Evolutionary conservation across 2,113 vertebrate species (phyloP).

Genomic region (Tychaedon coryphoeus): DNA sequence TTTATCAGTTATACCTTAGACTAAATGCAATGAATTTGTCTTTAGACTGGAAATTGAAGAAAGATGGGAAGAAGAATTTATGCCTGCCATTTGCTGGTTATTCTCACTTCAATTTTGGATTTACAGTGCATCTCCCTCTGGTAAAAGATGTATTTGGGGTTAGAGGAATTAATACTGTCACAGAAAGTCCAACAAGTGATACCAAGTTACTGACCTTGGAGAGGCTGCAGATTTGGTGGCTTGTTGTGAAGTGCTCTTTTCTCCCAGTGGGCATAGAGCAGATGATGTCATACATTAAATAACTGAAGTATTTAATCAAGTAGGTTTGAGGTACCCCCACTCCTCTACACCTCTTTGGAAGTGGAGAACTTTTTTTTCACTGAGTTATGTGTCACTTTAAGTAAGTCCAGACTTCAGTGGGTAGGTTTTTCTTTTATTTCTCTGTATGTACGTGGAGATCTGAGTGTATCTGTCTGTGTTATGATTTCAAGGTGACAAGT

Average conservation of each 20-base stretch:
- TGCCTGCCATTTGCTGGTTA: slow-evolving; percentile 36
- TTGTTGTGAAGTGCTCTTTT: neutral
- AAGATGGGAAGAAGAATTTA: slow-evolving; percentile 43
- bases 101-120: slow-evolving; percentile 49
- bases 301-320: neutral
- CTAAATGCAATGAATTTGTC: slow-evolving; percentile 6
- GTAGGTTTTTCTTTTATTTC: neutral
- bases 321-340: neutral
- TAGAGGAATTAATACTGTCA: neutral
- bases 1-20: slow-evolving; percentile 27
- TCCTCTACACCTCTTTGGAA: neutral
- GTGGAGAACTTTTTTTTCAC: neutral
- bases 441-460: neutral
- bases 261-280: neutral
- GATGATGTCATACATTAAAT: neutral
- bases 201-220: neutral
- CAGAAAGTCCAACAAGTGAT: neutral
- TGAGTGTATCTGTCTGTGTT: neutral
- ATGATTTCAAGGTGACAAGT: neutral
- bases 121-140: slow-evolving; percentile 33
- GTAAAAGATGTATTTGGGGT: slow-evolving; percentile 34
- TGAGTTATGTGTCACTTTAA: neutral
- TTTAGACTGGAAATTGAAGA: slow-evolving; percentile 47
- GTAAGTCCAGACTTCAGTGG: neutral
- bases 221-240: neutral